Percentiles rank a stretch among this genome's conserved stretches.
Conservation (phyloP, 2,113 vertebrate genomes). For the Casuarius casuarius region DNA sequence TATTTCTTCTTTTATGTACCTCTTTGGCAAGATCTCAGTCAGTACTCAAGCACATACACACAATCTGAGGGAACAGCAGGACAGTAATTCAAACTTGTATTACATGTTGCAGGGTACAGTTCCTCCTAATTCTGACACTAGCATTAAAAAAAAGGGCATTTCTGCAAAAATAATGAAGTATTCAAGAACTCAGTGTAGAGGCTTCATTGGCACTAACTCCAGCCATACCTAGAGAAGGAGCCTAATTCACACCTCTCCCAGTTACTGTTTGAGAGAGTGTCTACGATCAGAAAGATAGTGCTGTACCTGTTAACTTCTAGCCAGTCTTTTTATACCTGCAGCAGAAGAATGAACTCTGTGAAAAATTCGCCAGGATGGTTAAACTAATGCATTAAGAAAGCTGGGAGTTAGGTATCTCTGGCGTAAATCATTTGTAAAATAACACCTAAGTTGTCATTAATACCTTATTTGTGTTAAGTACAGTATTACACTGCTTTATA, state of each 20-base stretch:
- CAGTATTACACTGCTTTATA: background rate
- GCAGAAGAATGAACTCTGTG: background rate
- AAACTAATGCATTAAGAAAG: background rate
- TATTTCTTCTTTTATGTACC: slow-evolving; percentile 23
- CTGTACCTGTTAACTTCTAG: background rate
- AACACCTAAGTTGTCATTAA: background rate
- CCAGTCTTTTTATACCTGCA: background rate
- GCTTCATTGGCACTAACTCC: background rate
- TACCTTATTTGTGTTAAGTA: background rate
- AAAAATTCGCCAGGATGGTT: background rate
- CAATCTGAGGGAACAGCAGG: slow-evolving; percentile 23
- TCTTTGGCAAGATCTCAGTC: slow-evolving; percentile 33
- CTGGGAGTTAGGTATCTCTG: background rate
- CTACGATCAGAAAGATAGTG: background rate
- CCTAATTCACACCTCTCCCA: background rate
- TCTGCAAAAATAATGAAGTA: background rate
- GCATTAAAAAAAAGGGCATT: background rate
- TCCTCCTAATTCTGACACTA: background rate
- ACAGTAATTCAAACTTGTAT: slow-evolving; percentile 14
- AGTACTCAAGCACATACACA: background rate
- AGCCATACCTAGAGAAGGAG: background rate
- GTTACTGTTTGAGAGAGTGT: background rate
- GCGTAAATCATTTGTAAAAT: background rate
- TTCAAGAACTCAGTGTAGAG: background rate
- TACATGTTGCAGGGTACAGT: background rate